phyloP scores from a whole-genome alignment of 2,888 invertebrate genomes.

The Drepana falcataria region DNA sequence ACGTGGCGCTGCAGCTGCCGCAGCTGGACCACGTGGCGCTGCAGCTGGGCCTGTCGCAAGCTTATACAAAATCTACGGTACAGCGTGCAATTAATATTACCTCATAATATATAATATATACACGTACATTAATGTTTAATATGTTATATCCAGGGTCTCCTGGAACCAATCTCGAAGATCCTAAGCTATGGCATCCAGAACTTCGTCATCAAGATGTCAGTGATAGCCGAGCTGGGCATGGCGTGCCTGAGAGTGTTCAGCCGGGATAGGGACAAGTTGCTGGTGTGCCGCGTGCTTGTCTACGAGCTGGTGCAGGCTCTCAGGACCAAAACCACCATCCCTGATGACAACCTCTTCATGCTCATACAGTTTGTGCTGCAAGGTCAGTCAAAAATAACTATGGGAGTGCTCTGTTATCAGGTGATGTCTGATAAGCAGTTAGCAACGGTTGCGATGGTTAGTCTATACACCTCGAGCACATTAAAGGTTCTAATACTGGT shows the following conservation, averaged over 20 bases:
- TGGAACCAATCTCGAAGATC: slow-evolving; percentile 97
- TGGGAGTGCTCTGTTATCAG: neutral
- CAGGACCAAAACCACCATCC: slow-evolving; percentile 95
- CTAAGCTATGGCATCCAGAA: slow-evolving; percentile 95
- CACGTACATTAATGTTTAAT: too few species aligned
- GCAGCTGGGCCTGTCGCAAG: too few species aligned
- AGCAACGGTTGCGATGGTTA: too few species aligned
- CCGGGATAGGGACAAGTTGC: slow-evolving; percentile 95
- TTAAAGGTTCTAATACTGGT: too few species aligned
- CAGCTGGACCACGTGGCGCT: neutral
- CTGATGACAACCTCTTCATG: slow-evolving; percentile 95
- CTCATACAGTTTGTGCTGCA: slow-evolving; percentile 93
- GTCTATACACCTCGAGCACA: too few species aligned
- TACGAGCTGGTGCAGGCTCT: slow-evolving; percentile 97
- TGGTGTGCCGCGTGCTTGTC: slow-evolving; percentile 93
- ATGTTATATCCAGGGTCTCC: slow-evolving; percentile 79
- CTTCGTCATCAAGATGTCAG: slow-evolving; percentile 87
- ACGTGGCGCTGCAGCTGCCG: neutral
- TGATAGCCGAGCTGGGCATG: slow-evolving; percentile 92
- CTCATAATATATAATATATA: too few species aligned
- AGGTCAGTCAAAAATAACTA: slow-evolving; percentile 50
- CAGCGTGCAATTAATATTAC: too few species aligned
- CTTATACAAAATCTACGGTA: too few species aligned
- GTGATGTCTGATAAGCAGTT: too few species aligned
- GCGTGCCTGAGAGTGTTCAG: slow-evolving; percentile 93